Conservation (phyloP, 2,797 vertebrate species). For the Acipenser oxyrinchus region DNA sequence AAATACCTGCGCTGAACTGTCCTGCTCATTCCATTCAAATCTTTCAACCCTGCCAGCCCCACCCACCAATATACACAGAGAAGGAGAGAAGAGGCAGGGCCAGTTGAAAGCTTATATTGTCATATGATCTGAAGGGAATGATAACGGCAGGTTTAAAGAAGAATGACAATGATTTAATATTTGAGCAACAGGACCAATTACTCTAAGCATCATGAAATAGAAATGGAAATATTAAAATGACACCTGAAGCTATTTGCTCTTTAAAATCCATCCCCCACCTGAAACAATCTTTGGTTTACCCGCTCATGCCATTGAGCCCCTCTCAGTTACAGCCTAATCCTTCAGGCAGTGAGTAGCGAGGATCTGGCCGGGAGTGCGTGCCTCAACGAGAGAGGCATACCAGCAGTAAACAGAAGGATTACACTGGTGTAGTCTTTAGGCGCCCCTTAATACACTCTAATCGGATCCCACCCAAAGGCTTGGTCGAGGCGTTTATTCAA, state of each 20-base stretch:
- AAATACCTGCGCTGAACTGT: too few relatives aligned
- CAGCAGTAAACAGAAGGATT: constrained; percentile 64
- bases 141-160: too few relatives aligned
- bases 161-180: too few relatives aligned
- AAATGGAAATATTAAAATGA: too few relatives aligned
- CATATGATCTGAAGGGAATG: too few relatives aligned
- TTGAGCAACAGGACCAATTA: too few relatives aligned
- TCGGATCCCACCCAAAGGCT: constrained; percentile 36
- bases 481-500: constrained; percentile 43
- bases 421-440: constrained; percentile 63
- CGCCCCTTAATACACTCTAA: constrained; percentile 59
- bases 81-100: too few relatives aligned
- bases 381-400: constrained; percentile 56
- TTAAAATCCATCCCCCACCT: constrained; percentile 15
- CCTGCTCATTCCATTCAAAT: too few relatives aligned
- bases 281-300: neutral
- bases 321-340: constrained; percentile 67
- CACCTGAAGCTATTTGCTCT: constrained; percentile 7
- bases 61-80: too few relatives aligned
- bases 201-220: too few relatives aligned
- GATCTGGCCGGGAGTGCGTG: constrained; percentile 49
- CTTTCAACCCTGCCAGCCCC: too few relatives aligned
- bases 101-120: too few relatives aligned
- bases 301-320: constrained; percentile 43
- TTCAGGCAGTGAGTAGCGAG: constrained; percentile 51